Conservation (phyloP, 2,888 invertebrate species). For the Cephus spinipes region DNA sequence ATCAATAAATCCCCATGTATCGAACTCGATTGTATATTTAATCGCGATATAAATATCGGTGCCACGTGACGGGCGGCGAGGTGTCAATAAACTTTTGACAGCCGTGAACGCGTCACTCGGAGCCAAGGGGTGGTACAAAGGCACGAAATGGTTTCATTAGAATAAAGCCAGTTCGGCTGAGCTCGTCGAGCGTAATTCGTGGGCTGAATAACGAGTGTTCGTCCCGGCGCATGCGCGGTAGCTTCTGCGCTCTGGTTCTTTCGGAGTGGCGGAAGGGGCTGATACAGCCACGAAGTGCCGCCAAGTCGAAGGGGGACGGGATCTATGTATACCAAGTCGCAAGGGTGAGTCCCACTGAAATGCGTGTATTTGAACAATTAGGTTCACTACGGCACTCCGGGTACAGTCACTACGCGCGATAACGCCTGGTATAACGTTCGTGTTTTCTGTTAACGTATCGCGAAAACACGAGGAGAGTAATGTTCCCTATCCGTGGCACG, state of each 20-base stretch:
- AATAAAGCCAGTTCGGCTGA: constrained; percentile 48
- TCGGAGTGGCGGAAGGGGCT: not conserved
- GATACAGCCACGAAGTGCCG: not conserved
- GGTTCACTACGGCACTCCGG: constrained; percentile 32
- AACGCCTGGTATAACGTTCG: constrained; percentile 48
- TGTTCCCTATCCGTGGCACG: constrained; percentile 42
- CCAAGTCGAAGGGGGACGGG: constrained; percentile 7
- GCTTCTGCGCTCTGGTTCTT: not conserved
- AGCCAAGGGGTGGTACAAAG: not conserved
- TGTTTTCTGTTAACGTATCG: constrained; percentile 53
- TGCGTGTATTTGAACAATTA: constrained; percentile 60
- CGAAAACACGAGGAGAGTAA: constrained; percentile 50
- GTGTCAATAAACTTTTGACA: not conserved
- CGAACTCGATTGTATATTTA: not conserved
- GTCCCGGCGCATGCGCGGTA: not conserved
- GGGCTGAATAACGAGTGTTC: constrained; percentile 15
- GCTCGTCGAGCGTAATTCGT: constrained; percentile 43
- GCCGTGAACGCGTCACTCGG: not conserved
- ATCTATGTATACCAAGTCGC: constrained; percentile 4
- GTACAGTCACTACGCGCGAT: constrained; percentile 31
- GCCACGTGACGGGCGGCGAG: not conserved
- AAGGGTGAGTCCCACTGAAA: constrained; percentile 40
- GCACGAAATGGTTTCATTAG: constrained; percentile 52
- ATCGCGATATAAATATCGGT: not conserved
- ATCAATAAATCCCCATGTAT: not conserved